Base-by-base conservation (phyloP, 2,888 invertebrate species). In the Pristionchus entomophagus region DNA sequence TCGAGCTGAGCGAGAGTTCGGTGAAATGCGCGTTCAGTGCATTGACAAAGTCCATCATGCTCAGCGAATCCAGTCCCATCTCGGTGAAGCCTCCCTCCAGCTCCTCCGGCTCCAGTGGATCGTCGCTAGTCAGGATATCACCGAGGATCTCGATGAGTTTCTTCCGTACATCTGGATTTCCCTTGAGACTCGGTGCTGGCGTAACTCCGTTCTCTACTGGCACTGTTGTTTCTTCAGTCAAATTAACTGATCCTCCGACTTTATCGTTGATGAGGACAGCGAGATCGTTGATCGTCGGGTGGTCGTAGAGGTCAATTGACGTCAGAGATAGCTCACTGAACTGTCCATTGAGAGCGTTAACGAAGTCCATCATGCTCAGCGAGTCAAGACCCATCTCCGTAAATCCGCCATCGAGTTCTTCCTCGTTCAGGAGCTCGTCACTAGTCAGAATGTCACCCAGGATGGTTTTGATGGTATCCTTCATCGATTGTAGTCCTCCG, bases 381-480 rank as follows among this genome's bases (percentile, higher is more conserved):
- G 92, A 92, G 62, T 92, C 92, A 88, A 92, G 86, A 80, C 92
- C 92, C 32, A 92, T 87, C n/a, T 92, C 92, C 32, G 89, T 88
- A 86, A 91, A 91, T 29, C 91, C 91, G 51, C 73, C 53, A 5
- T 41, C 41, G 19, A 53, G 17, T 38, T 82, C 38, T 45, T 83
- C 62, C 17, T 59, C 86, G 22, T 51, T 32, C n/a, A 87, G 78
- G 1, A 82, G 87, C 49, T 65, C 82, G 2, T 86, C 87, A 22
- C 32, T 82, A 26, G 77, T 65, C 26, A 86, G 38, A 26, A 78
- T n/a, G 14, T 86, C 83, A 4, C 51, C 49, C 4, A 86, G 82
- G 22, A 82, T 45, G 0, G 78, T 32, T 51, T 80, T 80, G 1
- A 80, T 80, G 1, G 17, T 29, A 0, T 80, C 41, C 78, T 80